phyloP scores from a whole-genome alignment of 2,888 invertebrate species.

The Amphipoea oculea region DNA sequence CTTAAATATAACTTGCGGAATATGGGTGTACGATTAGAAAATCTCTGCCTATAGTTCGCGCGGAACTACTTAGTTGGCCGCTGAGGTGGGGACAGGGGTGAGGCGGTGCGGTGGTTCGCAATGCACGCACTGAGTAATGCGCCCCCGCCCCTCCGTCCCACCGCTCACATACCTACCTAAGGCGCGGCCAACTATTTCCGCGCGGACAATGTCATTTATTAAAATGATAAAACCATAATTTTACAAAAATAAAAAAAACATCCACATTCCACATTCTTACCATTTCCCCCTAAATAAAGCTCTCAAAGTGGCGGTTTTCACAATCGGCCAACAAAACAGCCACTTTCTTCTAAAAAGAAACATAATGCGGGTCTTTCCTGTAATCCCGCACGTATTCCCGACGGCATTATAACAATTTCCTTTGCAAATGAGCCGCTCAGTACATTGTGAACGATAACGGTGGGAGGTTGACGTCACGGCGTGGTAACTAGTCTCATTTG shows the following conservation, averaged over 20 bases:
- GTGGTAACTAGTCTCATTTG: constrained; percentile 23
- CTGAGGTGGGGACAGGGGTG: too few relatives aligned
- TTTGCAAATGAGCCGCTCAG: constrained; percentile 28
- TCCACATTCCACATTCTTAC: too few relatives aligned
- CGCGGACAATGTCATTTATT: not conserved
- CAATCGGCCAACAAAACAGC: constrained; percentile 18
- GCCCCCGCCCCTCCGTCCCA: too few relatives aligned
- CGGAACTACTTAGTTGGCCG: too few relatives aligned
- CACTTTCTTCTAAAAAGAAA: constrained; percentile 21
- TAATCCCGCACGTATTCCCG: constrained; percentile 20
- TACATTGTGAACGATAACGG: constrained; percentile 7
- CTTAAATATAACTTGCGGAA: not conserved
- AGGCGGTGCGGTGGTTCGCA: too few relatives aligned
- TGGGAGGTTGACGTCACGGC: constrained; percentile 9
- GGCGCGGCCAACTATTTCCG: too few relatives aligned
- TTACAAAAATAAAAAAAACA: not conserved
- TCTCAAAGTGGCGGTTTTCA: constrained; percentile 9
- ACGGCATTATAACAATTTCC: constrained; percentile 54
- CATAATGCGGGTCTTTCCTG: constrained; percentile 3
- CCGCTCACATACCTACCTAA: too few relatives aligned
- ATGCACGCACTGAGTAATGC: too few relatives aligned
- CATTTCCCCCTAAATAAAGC: not conserved
- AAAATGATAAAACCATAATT: not conserved
- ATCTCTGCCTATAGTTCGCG: not conserved
- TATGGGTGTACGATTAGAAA: not conserved